Evolutionary conservation across 2,113 vertebrate genomes (phyloP).

Genomic region (Abramis brama): DNA sequence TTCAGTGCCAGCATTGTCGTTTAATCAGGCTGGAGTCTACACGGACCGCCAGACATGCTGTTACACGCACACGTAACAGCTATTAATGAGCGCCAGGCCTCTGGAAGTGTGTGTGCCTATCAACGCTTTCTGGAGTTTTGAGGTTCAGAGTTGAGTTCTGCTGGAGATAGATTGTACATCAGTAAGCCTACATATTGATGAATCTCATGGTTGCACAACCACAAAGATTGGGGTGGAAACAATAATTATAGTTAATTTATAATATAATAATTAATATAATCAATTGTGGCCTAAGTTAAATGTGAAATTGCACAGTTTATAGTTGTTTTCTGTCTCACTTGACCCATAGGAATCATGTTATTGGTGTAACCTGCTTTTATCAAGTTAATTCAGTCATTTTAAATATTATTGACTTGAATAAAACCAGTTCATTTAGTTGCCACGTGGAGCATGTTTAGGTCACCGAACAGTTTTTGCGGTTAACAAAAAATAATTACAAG

Average conservation of each 20-base stretch:
- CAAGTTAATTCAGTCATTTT: background rate
- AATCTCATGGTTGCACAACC: background rate
- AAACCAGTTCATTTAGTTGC: background rate
- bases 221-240: background rate
- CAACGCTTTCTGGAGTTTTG: conserved; percentile 4
- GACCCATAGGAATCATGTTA: background rate
- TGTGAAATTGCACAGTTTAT: background rate
- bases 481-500: background rate
- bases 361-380: background rate
- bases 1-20: background rate
- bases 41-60: background rate
- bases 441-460: background rate
- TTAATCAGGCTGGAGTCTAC: background rate
- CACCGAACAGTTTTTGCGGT: background rate
- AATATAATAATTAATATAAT: background rate
- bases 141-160: background rate
- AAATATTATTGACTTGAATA: background rate
- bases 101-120: background rate
- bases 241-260: background rate
- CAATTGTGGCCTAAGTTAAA: background rate
- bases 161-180: background rate
- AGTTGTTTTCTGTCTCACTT: background rate
- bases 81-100: conserved; percentile 39
- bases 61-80: conserved; percentile 16
- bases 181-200: background rate